Conservation (phyloP, 2,888 invertebrate genomes). For the Hylaea fasciaria region DNA sequence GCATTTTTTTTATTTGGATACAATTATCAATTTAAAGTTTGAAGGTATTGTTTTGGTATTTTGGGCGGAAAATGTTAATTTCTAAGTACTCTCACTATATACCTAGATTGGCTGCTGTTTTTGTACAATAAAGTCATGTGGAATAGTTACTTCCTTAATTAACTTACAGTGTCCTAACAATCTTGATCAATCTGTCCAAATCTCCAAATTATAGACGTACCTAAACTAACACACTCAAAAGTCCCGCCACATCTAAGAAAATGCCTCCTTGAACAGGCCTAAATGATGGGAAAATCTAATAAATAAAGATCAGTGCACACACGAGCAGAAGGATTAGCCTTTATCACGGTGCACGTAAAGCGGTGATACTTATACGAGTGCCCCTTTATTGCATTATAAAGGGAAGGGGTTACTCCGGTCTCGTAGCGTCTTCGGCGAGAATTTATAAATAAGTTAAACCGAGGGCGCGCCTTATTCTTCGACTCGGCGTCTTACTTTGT, state of each 20-base stretch:
- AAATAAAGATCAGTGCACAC: constrained; percentile 70
- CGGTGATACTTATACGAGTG: constrained; percentile 83
- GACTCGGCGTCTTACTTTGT: constrained; percentile 78
- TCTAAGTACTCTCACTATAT: no score
- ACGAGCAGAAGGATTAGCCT: constrained; percentile 77
- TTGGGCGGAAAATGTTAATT: no score
- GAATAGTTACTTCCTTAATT: no score
- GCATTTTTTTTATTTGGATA: no score
- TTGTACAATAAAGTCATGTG: no score
- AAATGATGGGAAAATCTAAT: constrained; percentile 66
- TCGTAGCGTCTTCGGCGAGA: constrained; percentile 72
- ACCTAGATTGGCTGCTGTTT: no score
- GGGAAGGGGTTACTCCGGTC: constrained; percentile 72
- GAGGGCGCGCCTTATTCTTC: constrained; percentile 76
- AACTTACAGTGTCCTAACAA: no score
- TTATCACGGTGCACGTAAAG: constrained; percentile 77
- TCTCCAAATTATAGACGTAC: background rate
- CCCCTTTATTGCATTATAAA: constrained; percentile 83
- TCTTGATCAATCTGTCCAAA: no score
- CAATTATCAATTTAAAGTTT: no score
- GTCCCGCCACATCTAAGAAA: constrained; percentile 6
- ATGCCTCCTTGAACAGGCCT: constrained; percentile 27
- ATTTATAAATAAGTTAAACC: constrained; percentile 84
- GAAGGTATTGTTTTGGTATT: no score
- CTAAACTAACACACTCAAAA: constrained; percentile 8